Conservation (phyloP, 2,888 invertebrate genomes). For the Platerodrilus igneus region DNA sequence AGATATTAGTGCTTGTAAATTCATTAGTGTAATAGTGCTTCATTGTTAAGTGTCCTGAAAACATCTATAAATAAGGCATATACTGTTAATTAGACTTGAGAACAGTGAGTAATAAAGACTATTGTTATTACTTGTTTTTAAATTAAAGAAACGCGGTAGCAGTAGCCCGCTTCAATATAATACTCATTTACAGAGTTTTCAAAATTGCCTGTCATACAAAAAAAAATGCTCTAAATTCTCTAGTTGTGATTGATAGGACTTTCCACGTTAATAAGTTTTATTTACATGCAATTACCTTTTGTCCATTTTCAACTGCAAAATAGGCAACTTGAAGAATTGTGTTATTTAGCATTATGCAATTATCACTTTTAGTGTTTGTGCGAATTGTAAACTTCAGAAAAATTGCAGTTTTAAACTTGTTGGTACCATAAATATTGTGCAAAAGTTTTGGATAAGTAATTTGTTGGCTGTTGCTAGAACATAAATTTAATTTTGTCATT, state of each 20-base stretch:
- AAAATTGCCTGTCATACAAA: constrained; percentile 9
- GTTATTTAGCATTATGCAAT: constrained; percentile 12
- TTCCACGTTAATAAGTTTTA: background rate
- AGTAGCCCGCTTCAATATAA: too few species aligned
- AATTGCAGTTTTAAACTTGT: constrained; percentile 8
- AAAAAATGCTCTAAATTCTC: constrained; percentile 5
- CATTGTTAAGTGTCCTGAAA: too few species aligned
- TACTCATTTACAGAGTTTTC: background rate
- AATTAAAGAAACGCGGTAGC: too few species aligned
- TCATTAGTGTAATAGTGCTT: too few species aligned
- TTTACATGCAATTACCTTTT: constrained; percentile 3
- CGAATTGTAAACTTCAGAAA: constrained; percentile 8
- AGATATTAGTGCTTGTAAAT: too few species aligned
- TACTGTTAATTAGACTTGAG: too few species aligned
- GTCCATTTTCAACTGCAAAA: constrained; percentile 2
- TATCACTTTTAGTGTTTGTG: constrained; percentile 8
- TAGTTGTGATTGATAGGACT: background rate
- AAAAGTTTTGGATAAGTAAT: background rate
- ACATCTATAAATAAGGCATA: too few species aligned
- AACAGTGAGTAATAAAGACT: too few species aligned
- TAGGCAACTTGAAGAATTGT: background rate
- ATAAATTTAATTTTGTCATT: constrained; percentile 1
- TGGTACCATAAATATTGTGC: background rate
- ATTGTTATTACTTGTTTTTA: too few species aligned
- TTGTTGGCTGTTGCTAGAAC: too few species aligned